Conservation (phyloP, 2,888 invertebrate species). For the Cerastoderma edule region DNA sequence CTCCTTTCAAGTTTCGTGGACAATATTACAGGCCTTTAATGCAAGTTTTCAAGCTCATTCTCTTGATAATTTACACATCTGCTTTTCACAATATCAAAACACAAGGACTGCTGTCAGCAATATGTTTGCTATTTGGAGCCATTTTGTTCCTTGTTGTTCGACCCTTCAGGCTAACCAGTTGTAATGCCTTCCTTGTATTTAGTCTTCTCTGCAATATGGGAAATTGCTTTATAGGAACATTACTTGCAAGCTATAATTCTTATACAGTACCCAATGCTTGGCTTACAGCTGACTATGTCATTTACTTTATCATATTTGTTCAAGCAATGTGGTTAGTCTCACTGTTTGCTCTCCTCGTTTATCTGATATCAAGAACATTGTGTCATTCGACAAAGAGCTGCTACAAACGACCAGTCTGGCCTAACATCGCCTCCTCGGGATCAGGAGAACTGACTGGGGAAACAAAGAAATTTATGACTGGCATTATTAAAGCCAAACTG, state of each 20-base stretch:
- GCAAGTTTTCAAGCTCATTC: slow-evolving; percentile 68
- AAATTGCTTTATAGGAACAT: slow-evolving; percentile 71
- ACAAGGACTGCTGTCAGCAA: slow-evolving; percentile 68
- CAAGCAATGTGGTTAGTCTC: slow-evolving; percentile 66
- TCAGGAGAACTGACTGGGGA: slow-evolving; percentile 69
- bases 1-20: slow-evolving; percentile 77
- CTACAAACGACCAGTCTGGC: slow-evolving; percentile 76
- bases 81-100: slow-evolving; percentile 66
- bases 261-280: slow-evolving; percentile 68
- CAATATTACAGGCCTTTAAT: slow-evolving; percentile 71
- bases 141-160: slow-evolving; percentile 65
- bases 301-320: slow-evolving; percentile 65
- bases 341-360: slow-evolving; percentile 62
- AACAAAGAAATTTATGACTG: slow-evolving; percentile 79
- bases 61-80: slow-evolving; percentile 72
- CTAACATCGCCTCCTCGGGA: slow-evolving; percentile 73
- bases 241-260: slow-evolving; percentile 67
- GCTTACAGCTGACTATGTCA: slow-evolving; percentile 70
- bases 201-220: slow-evolving; percentile 69
- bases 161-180: slow-evolving; percentile 76
- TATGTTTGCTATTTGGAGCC: slow-evolving; percentile 62
- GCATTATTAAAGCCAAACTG: slow-evolving; percentile 75
- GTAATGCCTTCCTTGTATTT: slow-evolving; percentile 72
- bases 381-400: slow-evolving; percentile 64
- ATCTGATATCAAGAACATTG: slow-evolving; percentile 64